Evolutionary conservation across 2,797 vertebrate species (phyloP).

Genomic region (Nothura maculosa): DNA sequence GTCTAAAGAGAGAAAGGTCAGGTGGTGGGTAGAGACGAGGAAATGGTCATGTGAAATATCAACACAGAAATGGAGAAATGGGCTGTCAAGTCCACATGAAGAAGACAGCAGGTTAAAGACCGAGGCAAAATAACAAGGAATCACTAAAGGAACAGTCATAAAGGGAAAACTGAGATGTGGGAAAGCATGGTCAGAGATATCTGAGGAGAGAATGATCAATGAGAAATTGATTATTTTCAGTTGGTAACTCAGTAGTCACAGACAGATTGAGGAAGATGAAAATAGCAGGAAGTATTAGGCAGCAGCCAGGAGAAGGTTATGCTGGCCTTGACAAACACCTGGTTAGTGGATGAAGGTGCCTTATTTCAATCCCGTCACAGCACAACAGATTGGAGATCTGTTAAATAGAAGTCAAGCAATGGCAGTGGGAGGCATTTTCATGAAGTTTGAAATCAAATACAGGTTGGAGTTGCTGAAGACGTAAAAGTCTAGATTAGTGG

Average conservation of each 20-base stretch:
- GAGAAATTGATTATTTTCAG: slow-evolving; percentile 47
- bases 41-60: not conserved
- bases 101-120: not conserved
- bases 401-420: not conserved
- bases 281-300: not conserved
- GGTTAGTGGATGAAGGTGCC: not conserved
- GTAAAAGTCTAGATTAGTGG: not conserved
- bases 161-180: not conserved
- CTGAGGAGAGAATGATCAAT: slow-evolving; percentile 40
- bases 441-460: not conserved
- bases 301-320: slow-evolving; percentile 8
- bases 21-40: not conserved
- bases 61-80: not conserved
- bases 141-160: not conserved
- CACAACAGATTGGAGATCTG: not conserved
- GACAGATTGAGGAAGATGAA: not conserved
- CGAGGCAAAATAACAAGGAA: not conserved
- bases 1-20: not conserved
- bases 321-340: not conserved
- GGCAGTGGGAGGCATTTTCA: not conserved
- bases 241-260: not conserved
- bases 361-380: not conserved
- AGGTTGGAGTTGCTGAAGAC: not conserved
- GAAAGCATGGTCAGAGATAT: not conserved
- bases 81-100: not conserved